Conservation (phyloP, 2,113 vertebrate species). For the Sander lucioperca region DNA sequence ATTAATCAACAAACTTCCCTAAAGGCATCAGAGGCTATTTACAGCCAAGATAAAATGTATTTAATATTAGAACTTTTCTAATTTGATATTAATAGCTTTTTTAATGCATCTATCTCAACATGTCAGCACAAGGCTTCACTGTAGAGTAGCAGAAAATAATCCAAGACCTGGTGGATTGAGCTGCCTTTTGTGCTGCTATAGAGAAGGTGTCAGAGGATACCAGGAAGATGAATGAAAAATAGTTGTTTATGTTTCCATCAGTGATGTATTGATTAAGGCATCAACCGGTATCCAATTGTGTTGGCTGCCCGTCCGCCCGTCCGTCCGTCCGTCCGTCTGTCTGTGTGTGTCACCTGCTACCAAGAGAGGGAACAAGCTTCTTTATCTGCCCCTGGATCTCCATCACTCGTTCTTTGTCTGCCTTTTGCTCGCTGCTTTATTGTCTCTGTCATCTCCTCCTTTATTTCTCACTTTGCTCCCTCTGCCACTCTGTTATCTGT, state of each 20-base stretch:
- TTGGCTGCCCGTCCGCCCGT: constrained; percentile 22
- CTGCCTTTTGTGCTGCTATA: constrained; percentile 23
- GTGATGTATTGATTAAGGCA: constrained; percentile 50
- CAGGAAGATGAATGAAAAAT: constrained; percentile 43
- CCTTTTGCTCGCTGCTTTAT: constrained; percentile 49
- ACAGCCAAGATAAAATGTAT: constrained; percentile 37
- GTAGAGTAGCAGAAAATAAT: neutral
- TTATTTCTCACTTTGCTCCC: constrained; percentile 61
- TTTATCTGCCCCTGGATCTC: constrained; percentile 60
- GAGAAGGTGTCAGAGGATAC: constrained; percentile 23
- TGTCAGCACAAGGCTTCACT: neutral
- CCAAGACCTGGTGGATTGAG: neutral
- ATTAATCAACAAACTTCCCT: constrained; percentile 51
- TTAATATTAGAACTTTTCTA: constrained; percentile 38
- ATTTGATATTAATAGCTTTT: constrained; percentile 37
- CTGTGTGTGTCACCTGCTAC: constrained; percentile 48
- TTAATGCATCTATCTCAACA: neutral
- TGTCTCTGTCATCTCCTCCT: constrained; percentile 51
- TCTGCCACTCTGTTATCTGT: constrained; percentile 58
- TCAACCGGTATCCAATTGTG: constrained; percentile 40
- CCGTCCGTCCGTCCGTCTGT: neutral
- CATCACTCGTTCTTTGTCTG: constrained; percentile 34
- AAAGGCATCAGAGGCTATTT: constrained; percentile 11
- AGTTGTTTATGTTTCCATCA: constrained; percentile 30
- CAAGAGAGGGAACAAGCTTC: constrained; percentile 25